Evolutionary conservation across 2,888 invertebrate genomes (phyloP).

Genomic region (Koerneria pararmatus): DNA sequence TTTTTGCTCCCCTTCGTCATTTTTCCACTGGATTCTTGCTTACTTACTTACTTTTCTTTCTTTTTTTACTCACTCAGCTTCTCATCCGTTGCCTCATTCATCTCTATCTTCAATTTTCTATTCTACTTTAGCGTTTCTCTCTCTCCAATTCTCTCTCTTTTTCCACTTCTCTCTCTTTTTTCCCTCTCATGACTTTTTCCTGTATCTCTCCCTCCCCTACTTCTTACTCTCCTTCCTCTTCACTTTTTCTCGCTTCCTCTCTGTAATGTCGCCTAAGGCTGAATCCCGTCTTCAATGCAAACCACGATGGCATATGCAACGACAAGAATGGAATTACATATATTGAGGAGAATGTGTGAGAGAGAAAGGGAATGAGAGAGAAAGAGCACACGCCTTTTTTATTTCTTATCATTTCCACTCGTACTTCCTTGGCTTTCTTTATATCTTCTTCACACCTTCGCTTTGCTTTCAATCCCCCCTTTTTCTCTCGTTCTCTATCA

Average conservation of each 20-base stretch:
- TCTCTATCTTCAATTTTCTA: not conserved
- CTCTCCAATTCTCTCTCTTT: not conserved
- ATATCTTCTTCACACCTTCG: too few relatives aligned
- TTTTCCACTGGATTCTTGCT: conserved; percentile 17
- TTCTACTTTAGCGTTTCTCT: too few relatives aligned
- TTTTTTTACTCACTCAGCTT: conserved; percentile 14
- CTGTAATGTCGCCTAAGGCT: not conserved
- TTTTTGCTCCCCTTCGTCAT: conserved; percentile 17
- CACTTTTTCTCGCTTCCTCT: not conserved
- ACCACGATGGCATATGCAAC: not conserved
- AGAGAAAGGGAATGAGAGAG: too few relatives aligned
- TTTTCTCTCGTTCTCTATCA: too few relatives aligned
- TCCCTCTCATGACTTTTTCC: not conserved
- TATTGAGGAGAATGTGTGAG: too few relatives aligned
- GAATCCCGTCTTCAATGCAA: not conserved
- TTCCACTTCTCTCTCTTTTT: not conserved
- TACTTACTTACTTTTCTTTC: conserved; percentile 9
- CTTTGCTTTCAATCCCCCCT: too few relatives aligned
- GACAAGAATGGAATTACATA: too few relatives aligned
- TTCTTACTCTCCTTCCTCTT: not conserved
- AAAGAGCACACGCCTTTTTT: too few relatives aligned
- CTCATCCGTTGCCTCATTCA: conserved; percentile 3
- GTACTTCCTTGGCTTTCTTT: too few relatives aligned
- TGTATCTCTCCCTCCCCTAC: not conserved
- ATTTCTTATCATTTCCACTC: too few relatives aligned